Base-by-base conservation (phyloP, 2,113 vertebrate genomes). In the Lampris incognitus region DNA sequence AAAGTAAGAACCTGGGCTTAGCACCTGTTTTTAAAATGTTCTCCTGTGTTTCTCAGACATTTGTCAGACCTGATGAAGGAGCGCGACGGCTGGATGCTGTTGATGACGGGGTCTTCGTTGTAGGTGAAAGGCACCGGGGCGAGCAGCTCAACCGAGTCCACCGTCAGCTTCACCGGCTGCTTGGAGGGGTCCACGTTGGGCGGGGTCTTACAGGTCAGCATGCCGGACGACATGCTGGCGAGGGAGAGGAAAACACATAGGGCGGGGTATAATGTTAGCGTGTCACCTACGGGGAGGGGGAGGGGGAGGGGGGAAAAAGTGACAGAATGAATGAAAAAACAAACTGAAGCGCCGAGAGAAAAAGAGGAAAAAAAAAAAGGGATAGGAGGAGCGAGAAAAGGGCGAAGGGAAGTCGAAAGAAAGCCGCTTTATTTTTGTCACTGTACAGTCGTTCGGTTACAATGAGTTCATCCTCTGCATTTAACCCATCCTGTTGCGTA, bases 21-120 rank as follows among this genome's bases (percentile, higher is more conserved):
- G 24, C 24, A 24, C 24, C 24, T 24, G 24, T 24, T 24, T 24
- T 24, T 24, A 24, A 24, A 24, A 24, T 24, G 24, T 24, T 24
- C 24, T 24, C 24, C 24, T 24, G 24, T 24, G 24, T 24, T 24
- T 24, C 24, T 24, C 24, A 24, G 24, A 24, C 24, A 24, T 24
- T 24, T 24, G 24, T 24, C 24, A 24, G 24, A 99, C 98, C 97
- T 98, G 85, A 98, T 92, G 49, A 99, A 99, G 88, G 98, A 98
- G 89, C 96, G 97, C 5, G 94, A 94, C 0, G 98, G 98, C 81
- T 96, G 92, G 88, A 99, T 95, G 88, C 93, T 94, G 87, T 91
- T 90, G 92, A 99, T 95, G 88, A 95, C 74, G 0, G 98, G 97
- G 82, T 99, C 95, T 63, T 97, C 93, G 81, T 92, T 96, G 90